Evolutionary conservation across 2,797 vertebrate species (phyloP).

Genomic region (Diplodus puntazzo): DNA sequence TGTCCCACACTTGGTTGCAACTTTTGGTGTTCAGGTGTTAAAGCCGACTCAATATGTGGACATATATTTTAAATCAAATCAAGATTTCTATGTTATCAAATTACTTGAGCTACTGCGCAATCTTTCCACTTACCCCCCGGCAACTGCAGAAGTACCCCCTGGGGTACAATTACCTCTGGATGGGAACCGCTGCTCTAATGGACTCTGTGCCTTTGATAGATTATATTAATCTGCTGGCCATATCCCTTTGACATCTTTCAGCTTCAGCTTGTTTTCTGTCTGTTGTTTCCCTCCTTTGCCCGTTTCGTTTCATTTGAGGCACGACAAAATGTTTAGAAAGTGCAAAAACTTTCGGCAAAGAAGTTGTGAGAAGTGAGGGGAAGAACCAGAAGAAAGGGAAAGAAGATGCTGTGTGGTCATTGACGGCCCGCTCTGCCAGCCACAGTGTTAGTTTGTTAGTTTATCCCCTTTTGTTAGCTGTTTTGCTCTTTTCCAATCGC

Average conservation of each 20-base stretch:
- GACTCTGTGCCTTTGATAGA: slow-evolving; percentile 37
- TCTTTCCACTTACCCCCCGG: slow-evolving; percentile 6
- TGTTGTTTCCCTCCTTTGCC: background rate
- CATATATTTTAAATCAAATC: background rate
- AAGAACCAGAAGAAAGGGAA: slow-evolving; percentile 4
- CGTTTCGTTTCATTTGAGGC: background rate
- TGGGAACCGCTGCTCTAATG: slow-evolving; percentile 22
- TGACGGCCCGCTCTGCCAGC: slow-evolving; percentile 11
- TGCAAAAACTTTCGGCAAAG: slow-evolving; percentile 9
- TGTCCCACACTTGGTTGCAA: background rate
- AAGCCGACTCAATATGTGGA: background rate
- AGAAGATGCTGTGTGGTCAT: slow-evolving; percentile 14
- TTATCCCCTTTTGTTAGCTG: slow-evolving; percentile 55
- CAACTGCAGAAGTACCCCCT: slow-evolving; percentile 17
- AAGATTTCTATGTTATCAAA: background rate
- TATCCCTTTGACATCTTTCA: slow-evolving; percentile 18
- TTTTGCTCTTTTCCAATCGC: slow-evolving; percentile 55
- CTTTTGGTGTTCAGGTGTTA: background rate
- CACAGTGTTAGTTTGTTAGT: slow-evolving; percentile 50
- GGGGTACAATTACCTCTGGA: slow-evolving; percentile 14
- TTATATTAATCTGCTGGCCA: slow-evolving; percentile 29
- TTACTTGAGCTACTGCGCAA: slow-evolving; percentile 8
- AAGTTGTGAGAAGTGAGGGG: slow-evolving; percentile 13
- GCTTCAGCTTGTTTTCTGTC: background rate
- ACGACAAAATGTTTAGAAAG: slow-evolving; percentile 1